Base-by-base conservation (phyloP, 2,888 invertebrate species). In the Ornithoptera priamus region DNA sequence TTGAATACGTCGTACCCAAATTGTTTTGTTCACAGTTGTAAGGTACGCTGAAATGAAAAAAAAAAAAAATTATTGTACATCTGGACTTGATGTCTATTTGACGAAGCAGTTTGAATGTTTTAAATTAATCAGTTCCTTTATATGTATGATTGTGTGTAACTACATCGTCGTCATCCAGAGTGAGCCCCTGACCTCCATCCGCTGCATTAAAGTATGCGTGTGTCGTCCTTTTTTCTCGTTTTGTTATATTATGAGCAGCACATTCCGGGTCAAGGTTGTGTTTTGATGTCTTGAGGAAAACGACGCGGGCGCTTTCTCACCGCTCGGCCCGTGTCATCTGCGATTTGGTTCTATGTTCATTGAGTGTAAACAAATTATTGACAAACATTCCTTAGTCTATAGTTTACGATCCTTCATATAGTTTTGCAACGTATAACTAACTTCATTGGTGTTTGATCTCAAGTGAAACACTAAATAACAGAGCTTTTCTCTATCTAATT, bases 211-310 rank as follows among this genome's bases (percentile, higher is more conserved):
- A 46, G 53, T 61, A 67, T 59, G 61, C 59, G 66, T 59, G 61
- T 60, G 68, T 72, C 65, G 69, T 72, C 70, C 73, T 72, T 74
- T 73, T 73, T 74, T 74, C 71, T 71, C 68, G 64, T 67, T 70
- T 64, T 67, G 70, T 74, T 70, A 62, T 70, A 66, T 73, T 71
- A 70, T 70, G 68, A 67, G 66, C 67, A 61, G 30, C 70, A 59
- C 71, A 61, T 65, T 83, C 82, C 82, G 81, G 88, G 90, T 89
- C 91, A 90, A 89, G 90, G 91, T 85, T 85, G 75, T 87, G 85
- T 86, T 86, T 85, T 86, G 86, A 86, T 87, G 81, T 81, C 81
- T 83, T 78, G 79, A 82, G 82, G 85, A 84, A 85, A 86, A 82
- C 63, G 60, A 56, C 24, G 61, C 67, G 70, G 57, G 39, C 67